Conservation (phyloP, 2,888 invertebrate species). For the Lamellibrachia satsuma region DNA sequence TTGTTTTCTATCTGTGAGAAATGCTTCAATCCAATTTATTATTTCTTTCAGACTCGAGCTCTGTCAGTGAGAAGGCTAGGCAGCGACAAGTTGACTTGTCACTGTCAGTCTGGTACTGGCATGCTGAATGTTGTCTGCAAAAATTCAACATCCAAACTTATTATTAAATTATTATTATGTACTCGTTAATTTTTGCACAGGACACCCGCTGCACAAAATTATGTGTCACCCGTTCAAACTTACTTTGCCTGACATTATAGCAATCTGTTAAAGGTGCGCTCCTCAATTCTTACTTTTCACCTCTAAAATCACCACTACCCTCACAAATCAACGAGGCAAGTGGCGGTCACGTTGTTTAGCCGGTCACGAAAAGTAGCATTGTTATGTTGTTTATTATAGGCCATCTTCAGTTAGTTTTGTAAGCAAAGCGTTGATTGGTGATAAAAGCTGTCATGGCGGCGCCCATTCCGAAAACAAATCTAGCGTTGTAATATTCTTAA, state of each 20-base stretch:
- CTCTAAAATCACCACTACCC: background rate
- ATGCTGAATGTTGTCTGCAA: background rate
- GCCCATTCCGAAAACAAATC: background rate
- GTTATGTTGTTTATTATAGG: background rate
- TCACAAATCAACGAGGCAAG: background rate
- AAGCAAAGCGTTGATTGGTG: background rate
- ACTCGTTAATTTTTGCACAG: background rate
- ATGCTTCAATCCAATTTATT: too few relatives aligned
- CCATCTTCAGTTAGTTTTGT: background rate
- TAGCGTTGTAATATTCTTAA: background rate
- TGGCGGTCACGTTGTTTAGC: conserved; percentile 11
- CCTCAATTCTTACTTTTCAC: background rate
- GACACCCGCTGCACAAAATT: background rate
- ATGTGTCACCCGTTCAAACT: background rate
- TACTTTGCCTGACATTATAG: background rate
- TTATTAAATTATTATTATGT: background rate
- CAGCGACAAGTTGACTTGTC: background rate
- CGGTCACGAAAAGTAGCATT: background rate
- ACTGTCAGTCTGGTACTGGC: too few relatives aligned
- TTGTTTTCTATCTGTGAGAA: too few relatives aligned
- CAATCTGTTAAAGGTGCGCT: background rate
- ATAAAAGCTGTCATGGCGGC: background rate
- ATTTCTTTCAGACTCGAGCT: too few relatives aligned
- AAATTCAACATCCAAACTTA: background rate
- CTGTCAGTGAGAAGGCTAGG: too few relatives aligned